Percentiles rank a stretch among this genome's conserved stretches.
Conservation (phyloP, 1,140 invertebrate genomes). For the Belonocnema kinseyi region DNA sequence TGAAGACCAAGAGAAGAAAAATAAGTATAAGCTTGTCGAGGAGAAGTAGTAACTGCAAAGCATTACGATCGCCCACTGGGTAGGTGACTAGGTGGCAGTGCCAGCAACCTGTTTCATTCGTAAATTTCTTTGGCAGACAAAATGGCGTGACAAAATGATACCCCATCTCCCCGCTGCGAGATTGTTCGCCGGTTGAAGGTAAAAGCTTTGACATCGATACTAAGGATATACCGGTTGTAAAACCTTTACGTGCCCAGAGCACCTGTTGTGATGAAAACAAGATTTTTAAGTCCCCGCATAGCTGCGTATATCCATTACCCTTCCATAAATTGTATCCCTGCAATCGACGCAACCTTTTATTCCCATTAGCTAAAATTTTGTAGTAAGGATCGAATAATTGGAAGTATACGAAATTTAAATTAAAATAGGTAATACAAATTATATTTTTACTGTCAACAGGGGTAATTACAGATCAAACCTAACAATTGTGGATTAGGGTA, state of each 20-base stretch:
- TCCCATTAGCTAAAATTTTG: not conserved
- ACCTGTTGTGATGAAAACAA: conserved; percentile 25
- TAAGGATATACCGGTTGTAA: conserved; percentile 8
- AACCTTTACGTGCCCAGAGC: conserved; percentile 7
- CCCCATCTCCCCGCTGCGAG: not conserved
- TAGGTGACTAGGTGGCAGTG: conserved; percentile 20
- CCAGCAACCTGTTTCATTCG: conserved; percentile 16
- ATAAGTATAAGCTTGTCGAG: conserved; percentile 6
- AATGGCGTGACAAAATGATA: conserved; percentile 19
- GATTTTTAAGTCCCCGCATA: not conserved
- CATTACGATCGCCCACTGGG: conserved; percentile 27
- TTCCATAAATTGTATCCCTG: not conserved
- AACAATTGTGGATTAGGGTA: too few relatives aligned
- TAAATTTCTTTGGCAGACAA: conserved; percentile 6
- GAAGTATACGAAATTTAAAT: too few relatives aligned
- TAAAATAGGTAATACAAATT: too few relatives aligned
- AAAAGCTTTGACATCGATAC: conserved; percentile 11
- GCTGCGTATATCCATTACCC: not conserved
- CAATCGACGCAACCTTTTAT: not conserved
- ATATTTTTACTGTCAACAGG: too few relatives aligned
- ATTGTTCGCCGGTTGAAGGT: conserved; percentile 11
- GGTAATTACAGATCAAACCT: too few relatives aligned
- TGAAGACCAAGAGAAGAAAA: not conserved
- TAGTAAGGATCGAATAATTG: too few relatives aligned
- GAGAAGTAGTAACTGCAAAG: conserved; percentile 3